phyloP scores from a whole-genome alignment of 2,797 vertebrate species.

The Valencia hispanica region DNA sequence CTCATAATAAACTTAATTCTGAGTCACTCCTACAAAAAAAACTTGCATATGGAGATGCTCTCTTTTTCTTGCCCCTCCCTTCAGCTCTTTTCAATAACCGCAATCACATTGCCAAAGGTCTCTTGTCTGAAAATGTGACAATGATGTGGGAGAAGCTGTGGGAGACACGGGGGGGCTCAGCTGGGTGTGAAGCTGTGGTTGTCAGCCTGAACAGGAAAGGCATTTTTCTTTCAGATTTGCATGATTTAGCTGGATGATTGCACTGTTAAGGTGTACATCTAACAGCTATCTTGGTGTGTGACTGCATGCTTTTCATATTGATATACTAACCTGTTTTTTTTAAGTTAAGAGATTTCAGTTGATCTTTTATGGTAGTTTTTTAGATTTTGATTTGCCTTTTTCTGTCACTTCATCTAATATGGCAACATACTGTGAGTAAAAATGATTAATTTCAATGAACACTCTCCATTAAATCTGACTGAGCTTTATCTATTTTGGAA shows the following conservation, averaged over 20 bases:
- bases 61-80: slow-evolving; percentile 19
- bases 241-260: slow-evolving; percentile 50
- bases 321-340: neutral
- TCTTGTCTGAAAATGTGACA: slow-evolving; percentile 44
- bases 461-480: neutral
- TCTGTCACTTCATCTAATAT: neutral
- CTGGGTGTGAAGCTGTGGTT: slow-evolving; percentile 58
- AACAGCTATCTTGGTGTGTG: neutral
- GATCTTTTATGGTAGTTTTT: neutral
- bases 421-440: neutral
- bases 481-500: neutral
- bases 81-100: slow-evolving; percentile 16
- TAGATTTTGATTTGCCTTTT: neutral
- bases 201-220: slow-evolving; percentile 35
- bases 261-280: slow-evolving; percentile 17
- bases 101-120: slow-evolving; percentile 16
- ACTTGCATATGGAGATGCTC: slow-evolving; percentile 24
- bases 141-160: slow-evolving; percentile 49
- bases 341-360: neutral
- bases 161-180: slow-evolving; percentile 27
- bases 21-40: slow-evolving; percentile 15
- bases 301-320: neutral
- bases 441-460: neutral
- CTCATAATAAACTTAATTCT: slow-evolving; percentile 9
- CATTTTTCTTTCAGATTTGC: slow-evolving; percentile 42